A percentile compares a stretch with the other conserved stretches of the same genome.
Conservation (phyloP, 2,888 invertebrate genomes). For the Macrosiphum euphorbiae region DNA sequence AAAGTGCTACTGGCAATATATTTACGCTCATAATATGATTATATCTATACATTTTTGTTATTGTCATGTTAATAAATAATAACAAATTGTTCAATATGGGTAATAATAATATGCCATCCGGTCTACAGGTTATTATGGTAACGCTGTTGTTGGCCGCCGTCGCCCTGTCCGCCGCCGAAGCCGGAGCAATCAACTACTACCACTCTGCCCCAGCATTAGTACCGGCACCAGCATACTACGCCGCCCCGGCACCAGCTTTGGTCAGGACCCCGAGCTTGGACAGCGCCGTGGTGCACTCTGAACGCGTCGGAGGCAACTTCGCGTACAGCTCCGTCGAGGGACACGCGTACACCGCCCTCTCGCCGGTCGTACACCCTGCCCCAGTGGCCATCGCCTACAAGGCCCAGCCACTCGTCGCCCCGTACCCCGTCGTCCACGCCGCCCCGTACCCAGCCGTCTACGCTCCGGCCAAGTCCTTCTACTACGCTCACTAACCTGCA, state of each 20-base stretch:
- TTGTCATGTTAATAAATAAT: too few species aligned
- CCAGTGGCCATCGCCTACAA: slow-evolving; percentile 70
- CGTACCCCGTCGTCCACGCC: slow-evolving; percentile 67
- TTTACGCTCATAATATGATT: too few species aligned
- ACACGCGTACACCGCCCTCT: slow-evolving; percentile 72
- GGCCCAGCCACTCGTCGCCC: slow-evolving; percentile 68
- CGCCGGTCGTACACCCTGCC: slow-evolving; percentile 70
- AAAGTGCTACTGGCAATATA: too few species aligned
- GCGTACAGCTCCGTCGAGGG: slow-evolving; percentile 74
- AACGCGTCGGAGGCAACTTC: slow-evolving; percentile 74
- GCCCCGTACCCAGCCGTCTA: slow-evolving; percentile 38
- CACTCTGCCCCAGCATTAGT: slow-evolving; percentile 59
- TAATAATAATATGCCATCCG: not conserved
- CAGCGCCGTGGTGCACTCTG: slow-evolving; percentile 73
- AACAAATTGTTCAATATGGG: not conserved
- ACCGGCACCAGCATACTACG: slow-evolving; percentile 62
- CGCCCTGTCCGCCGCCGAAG: slow-evolving; percentile 41
- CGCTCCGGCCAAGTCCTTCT: slow-evolving; percentile 55
- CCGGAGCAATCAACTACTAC: slow-evolving; percentile 37
- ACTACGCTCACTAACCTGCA: slow-evolving; percentile 31
- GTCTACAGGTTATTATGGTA: slow-evolving; percentile 35
- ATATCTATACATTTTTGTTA: too few species aligned
- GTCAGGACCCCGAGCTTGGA: slow-evolving; percentile 72
- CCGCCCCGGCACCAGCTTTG: slow-evolving; percentile 66
- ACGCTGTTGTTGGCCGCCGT: slow-evolving; percentile 54